Evolutionary conservation across 2,113 vertebrate genomes (phyloP).

Genomic region (Numida meleagris): DNA sequence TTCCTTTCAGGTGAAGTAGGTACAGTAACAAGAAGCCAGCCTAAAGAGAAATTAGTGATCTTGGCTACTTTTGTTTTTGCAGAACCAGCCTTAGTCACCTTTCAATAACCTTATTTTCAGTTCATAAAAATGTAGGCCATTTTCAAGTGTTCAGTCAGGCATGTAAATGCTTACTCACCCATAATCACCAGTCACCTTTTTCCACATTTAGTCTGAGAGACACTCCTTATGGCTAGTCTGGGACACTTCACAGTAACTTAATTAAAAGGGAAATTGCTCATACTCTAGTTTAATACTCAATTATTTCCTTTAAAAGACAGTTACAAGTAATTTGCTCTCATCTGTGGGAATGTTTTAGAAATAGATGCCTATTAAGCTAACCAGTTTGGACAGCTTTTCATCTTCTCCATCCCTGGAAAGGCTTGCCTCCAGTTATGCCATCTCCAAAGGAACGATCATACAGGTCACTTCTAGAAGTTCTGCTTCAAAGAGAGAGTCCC

Average conservation of each 20-base stretch:
- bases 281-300: not conserved
- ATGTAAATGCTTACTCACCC: not conserved
- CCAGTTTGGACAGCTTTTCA: not conserved
- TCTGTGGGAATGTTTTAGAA: not conserved
- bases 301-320: constrained; percentile 20
- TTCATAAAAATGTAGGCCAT: not conserved
- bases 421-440: not conserved
- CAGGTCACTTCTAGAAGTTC: not conserved
- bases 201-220: not conserved
- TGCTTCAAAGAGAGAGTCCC: constrained; percentile 18
- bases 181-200: not conserved
- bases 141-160: not conserved
- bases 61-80: not conserved
- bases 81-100: not conserved
- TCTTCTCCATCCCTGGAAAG: not conserved
- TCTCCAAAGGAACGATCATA: not conserved
- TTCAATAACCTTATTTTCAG: not conserved
- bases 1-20: not conserved
- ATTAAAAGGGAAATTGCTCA: not conserved
- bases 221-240: not conserved
- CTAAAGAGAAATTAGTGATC: not conserved
- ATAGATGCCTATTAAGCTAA: not conserved
- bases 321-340: not conserved
- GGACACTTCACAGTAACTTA: not conserved
- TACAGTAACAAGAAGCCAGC: not conserved